These are phyloP conservation scores for Meloe dianella DNA, from an alignment of 2,888 invertebrate genomes.

Conservation along the genomic window DNA sequence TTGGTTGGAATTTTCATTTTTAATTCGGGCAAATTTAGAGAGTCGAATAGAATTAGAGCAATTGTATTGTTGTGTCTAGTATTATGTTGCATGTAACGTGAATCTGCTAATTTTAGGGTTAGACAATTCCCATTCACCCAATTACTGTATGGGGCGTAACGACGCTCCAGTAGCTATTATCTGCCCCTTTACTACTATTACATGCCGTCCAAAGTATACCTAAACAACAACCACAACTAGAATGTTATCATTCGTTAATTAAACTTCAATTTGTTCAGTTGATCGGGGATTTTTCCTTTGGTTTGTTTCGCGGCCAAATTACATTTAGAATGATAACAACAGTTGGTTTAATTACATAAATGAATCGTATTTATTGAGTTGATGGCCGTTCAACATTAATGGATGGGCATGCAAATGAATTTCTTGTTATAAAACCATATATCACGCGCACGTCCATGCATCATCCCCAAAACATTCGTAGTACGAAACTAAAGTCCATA, in stretches of 20 bases:
- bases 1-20: no score
- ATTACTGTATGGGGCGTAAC: slow-evolving; percentile 53
- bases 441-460: slow-evolving; percentile 53
- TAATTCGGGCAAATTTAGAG: no score
- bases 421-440: slow-evolving; percentile 52
- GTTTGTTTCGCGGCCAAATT: no score
- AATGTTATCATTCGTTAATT: slow-evolving; percentile 39
- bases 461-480: slow-evolving; percentile 55
- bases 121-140: slow-evolving; percentile 53
- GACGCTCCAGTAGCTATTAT: slow-evolving; percentile 52
- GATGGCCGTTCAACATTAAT: slow-evolving; percentile 19
- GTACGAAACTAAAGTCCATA: slow-evolving; percentile 58
- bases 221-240: slow-evolving; percentile 37
- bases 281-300: slow-evolving; percentile 10
- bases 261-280: slow-evolving; percentile 29
- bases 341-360: no score
- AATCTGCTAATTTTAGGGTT: slow-evolving; percentile 49
- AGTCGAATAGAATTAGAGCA: not conserved
- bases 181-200: slow-evolving; percentile 55
- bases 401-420: slow-evolving; percentile 49
- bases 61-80: not conserved
- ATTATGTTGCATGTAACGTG: slow-evolving; percentile 33
- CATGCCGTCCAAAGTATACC: slow-evolving; percentile 48
- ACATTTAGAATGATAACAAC: no score
- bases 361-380: not conserved